Base-by-base conservation (phyloP, 2,113 vertebrate species). In the Halcyon senegalensis region DNA sequence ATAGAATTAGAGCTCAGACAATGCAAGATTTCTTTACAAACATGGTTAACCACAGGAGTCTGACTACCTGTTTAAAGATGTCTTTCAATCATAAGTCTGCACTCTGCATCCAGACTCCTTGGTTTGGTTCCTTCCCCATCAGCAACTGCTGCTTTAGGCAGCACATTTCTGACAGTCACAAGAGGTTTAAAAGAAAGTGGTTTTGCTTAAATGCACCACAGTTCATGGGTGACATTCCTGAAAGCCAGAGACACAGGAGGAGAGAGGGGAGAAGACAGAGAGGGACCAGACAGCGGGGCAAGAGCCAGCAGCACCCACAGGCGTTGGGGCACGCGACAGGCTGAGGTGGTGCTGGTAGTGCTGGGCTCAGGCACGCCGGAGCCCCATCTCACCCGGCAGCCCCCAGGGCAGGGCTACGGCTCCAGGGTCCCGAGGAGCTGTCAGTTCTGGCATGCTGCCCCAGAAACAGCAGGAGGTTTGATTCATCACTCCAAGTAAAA, bases 241-340 rank as follows among this genome's bases (percentile, higher is more conserved):
- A 41, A 93, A 81, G 30, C 78, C n/a, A 80, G 51, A 79, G 46
- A 59, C 20, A 24, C 0, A 27, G 13, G 64, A 44, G 56, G 16
- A 77, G 35, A 50, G 41, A n/a, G 9, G 20, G 11, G 11, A 64
- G 59, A 53, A 72, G 27, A 16, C 14, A 33, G 28, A 41, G 13
- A 31, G 14, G 39, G 58, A 28, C 9, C 0, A 5, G 21, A 56
- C 1, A 2, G 14, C 0, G 2, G 41, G 46, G 39, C 48, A 5
- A 27, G 46, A 11, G 19, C 30, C 0, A 0, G 27, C 1, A 9
- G 66, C n/a, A 37, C n/a, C 50, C 19, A 0, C 0, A 10, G 23
- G 16, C 31, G 48, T 7, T 0, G 1, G 31, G 46, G 23, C 41
- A 77, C 6, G 13, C 19, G 0, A 0, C 4, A 5, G 55, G 50